Conservation (phyloP, 1,140 invertebrate genomes). For the Heliconius eleuchia region DNA sequence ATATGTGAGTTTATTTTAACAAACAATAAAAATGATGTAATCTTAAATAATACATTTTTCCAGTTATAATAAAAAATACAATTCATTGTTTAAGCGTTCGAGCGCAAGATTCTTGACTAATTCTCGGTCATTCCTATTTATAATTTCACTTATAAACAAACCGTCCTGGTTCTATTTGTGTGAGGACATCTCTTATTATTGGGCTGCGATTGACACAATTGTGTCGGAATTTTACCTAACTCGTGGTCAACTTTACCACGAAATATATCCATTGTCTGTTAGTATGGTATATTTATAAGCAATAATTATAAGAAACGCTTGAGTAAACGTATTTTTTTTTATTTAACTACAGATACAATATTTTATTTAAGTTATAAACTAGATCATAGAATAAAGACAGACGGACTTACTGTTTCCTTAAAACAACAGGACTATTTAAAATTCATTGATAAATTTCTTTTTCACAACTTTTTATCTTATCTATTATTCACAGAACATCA, state of each 20-base stretch:
- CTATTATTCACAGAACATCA: neutral
- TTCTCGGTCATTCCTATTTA: constrained; percentile 34
- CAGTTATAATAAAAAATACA: constrained; percentile 27
- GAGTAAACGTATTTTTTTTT: too few species aligned
- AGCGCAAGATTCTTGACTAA: constrained; percentile 21
- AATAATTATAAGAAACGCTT: neutral
- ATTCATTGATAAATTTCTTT: neutral
- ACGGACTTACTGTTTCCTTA: neutral
- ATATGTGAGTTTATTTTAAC: constrained; percentile 9
- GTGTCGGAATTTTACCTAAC: constrained; percentile 15
- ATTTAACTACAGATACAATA: too few species aligned
- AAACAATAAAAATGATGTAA: constrained; percentile 32
- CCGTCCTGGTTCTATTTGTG: constrained; percentile 16
- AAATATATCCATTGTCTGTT: neutral
- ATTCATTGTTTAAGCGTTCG: constrained; percentile 28
- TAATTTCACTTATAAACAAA: constrained; percentile 32
- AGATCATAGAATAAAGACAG: too few species aligned
- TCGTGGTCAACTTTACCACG: neutral
- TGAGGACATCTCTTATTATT: constrained; percentile 28
- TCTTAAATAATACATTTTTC: constrained; percentile 27
- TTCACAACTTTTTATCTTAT: neutral
- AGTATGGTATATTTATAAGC: neutral
- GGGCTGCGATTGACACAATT: constrained; percentile 26
- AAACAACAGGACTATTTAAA: neutral
- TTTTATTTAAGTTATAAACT: too few species aligned